Evolutionary conservation across 2,797 vertebrate genomes (phyloP).

Genomic region (Hoplostethus atlanticus): DNA sequence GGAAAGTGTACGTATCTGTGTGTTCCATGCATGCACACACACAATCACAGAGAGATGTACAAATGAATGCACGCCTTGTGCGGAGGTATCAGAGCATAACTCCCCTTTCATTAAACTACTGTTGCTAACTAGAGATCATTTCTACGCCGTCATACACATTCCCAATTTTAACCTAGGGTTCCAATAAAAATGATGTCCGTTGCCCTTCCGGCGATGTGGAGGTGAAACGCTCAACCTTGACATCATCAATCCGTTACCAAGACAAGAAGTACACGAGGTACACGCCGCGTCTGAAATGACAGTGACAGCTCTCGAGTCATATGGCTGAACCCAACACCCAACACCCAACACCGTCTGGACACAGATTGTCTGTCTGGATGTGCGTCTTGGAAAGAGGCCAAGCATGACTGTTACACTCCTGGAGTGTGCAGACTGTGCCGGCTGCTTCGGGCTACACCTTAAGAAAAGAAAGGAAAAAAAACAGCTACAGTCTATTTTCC

Average conservation of each 20-base stretch:
- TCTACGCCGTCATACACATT: no score
- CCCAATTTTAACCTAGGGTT: no score
- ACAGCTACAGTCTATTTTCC: conserved; percentile 5
- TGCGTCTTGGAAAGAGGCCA: conserved; percentile 58
- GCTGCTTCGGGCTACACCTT: conserved; percentile 14
- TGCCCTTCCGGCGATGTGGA: background rate
- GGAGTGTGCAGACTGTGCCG: conserved; percentile 44
- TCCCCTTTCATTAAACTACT: no score
- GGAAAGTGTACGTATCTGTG: no score
- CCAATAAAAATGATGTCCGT: background rate
- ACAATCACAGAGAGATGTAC: no score
- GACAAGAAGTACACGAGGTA: conserved; percentile 37
- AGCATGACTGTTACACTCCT: conserved; percentile 54
- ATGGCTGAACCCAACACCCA: conserved; percentile 65
- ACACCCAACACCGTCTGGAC: conserved; percentile 64
- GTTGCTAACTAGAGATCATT: no score
- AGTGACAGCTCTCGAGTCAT: conserved; percentile 66
- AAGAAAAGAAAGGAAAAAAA: background rate
- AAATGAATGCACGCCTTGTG: no score
- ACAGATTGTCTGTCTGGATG: conserved; percentile 8
- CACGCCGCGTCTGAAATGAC: conserved; percentile 58
- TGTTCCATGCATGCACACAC: no score
- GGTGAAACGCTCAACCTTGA: conserved; percentile 13
- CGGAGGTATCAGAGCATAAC: no score
- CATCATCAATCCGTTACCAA: conserved; percentile 20